Percentiles rank a stretch among this genome's conserved stretches.
phyloP scores from a whole-genome alignment of 2,888 invertebrate species.

The Dasysyrphus tricinctus region DNA sequence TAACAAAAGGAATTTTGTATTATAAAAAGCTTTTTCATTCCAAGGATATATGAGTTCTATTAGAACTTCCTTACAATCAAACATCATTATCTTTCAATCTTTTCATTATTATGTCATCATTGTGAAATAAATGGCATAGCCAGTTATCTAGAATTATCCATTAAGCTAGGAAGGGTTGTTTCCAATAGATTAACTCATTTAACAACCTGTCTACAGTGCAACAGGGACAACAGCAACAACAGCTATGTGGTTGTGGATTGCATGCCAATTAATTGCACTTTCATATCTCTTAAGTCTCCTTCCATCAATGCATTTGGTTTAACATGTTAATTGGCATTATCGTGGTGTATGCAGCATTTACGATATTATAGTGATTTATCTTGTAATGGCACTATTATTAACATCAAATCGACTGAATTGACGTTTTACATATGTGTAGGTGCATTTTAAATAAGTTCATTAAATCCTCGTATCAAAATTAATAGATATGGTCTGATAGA shows the following conservation, averaged over 20 bases:
- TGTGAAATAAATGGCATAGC: background rate
- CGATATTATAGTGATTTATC: conserved; percentile 12
- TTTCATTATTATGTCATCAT: conserved; percentile 2
- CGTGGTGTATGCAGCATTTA: background rate
- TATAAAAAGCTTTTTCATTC: background rate
- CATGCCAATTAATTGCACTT: conserved; percentile 26
- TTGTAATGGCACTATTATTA: conserved; percentile 11
- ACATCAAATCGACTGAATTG: background rate
- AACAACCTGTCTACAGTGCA: background rate
- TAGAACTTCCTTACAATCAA: background rate
- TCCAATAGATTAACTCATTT: conserved; percentile 10
- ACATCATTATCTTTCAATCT: background rate
- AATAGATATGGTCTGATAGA: too few species aligned
- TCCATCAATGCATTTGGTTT: background rate
- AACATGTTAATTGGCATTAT: background rate
- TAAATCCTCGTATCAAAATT: background rate
- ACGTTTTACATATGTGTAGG: background rate
- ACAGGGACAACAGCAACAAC: background rate
- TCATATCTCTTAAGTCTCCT: conserved; percentile 1
- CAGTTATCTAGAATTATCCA: background rate
- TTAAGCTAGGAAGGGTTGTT: background rate
- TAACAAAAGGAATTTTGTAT: background rate
- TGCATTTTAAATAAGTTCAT: conserved; percentile 1
- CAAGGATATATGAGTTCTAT: background rate
- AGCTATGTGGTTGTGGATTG: background rate